Evolutionary conservation across 2,888 invertebrate genomes (phyloP).

Genomic region (Aporophyla lueneburgensis): DNA sequence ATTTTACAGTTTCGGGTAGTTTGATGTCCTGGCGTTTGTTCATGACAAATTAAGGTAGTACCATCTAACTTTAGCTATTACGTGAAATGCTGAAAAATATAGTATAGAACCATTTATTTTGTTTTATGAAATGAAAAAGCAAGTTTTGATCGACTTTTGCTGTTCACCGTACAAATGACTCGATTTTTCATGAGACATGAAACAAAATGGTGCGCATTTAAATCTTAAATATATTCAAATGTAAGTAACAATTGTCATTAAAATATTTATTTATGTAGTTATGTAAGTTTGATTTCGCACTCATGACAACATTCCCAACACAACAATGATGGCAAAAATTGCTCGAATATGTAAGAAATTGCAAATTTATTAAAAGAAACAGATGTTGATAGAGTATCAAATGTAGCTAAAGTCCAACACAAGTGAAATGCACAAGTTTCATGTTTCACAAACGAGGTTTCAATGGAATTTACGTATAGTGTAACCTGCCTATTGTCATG

Average conservation of each 20-base stretch:
- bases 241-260: no score
- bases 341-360: not conserved
- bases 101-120: not conserved
- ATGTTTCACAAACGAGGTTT: slow-evolving; percentile 41
- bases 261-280: not conserved
- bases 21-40: no score
- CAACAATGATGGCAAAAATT: not conserved
- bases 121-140: not conserved
- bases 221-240: not conserved
- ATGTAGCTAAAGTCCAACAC: not conserved
- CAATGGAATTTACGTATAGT: not conserved
- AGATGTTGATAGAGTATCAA: not conserved
- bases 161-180: not conserved
- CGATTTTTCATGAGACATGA: not conserved
- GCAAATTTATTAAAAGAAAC: not conserved
- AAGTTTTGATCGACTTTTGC: not conserved
- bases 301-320: not conserved
- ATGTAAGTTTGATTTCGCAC: not conserved
- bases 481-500: slow-evolving; percentile 16
- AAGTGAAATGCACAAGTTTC: slow-evolving; percentile 24
- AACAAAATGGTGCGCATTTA: not conserved
- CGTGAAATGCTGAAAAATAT: not conserved
- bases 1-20: no score
- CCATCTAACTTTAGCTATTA: not conserved
- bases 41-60: not conserved